Percentiles rank a stretch among this genome's conserved stretches.
phyloP scores from a whole-genome alignment of 2,888 invertebrate species.

The Sphecodes monilicornis region DNA sequence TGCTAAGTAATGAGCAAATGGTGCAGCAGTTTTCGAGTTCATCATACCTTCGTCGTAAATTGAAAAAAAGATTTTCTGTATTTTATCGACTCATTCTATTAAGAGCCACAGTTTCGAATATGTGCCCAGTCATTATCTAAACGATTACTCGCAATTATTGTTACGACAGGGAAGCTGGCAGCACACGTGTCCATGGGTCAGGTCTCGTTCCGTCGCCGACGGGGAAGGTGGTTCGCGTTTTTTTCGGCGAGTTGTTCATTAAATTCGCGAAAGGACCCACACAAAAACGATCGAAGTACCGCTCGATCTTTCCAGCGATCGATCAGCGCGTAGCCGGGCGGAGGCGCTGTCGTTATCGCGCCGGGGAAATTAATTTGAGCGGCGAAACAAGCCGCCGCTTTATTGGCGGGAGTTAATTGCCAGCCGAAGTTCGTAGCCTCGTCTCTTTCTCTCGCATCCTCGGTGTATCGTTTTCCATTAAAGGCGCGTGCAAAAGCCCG shows the following conservation, averaged over 20 bases:
- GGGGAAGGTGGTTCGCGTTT: not conserved
- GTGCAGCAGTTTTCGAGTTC: not conserved
- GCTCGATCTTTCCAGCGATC: slow-evolving; percentile 52
- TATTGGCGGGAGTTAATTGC: slow-evolving; percentile 70
- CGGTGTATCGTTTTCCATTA: slow-evolving; percentile 57
- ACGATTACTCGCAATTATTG: not conserved
- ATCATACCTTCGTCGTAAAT: not conserved
- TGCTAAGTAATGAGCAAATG: not conserved
- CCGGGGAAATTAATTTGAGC: slow-evolving; percentile 68
- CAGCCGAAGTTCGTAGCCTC: slow-evolving; percentile 43
- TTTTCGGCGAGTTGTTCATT: slow-evolving; percentile 31
- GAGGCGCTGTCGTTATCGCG: slow-evolving; percentile 66
- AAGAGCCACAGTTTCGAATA: not conserved
- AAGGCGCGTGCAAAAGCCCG: slow-evolving; percentile 60
- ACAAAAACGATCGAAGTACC: slow-evolving; percentile 48
- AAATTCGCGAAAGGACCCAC: slow-evolving; percentile 47
- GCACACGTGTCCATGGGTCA: not conserved
- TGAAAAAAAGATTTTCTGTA: not conserved
- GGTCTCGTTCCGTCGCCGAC: not conserved
- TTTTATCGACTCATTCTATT: not conserved
- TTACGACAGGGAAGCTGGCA: not conserved
- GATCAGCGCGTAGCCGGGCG: slow-evolving; percentile 56
- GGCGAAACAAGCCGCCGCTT: slow-evolving; percentile 66
- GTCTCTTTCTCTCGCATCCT: slow-evolving; percentile 11
- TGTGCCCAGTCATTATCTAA: not conserved